Evolutionary conservation across 2,888 invertebrate species (phyloP).

Genomic region (Chaetogeoica ovagalla): DNA sequence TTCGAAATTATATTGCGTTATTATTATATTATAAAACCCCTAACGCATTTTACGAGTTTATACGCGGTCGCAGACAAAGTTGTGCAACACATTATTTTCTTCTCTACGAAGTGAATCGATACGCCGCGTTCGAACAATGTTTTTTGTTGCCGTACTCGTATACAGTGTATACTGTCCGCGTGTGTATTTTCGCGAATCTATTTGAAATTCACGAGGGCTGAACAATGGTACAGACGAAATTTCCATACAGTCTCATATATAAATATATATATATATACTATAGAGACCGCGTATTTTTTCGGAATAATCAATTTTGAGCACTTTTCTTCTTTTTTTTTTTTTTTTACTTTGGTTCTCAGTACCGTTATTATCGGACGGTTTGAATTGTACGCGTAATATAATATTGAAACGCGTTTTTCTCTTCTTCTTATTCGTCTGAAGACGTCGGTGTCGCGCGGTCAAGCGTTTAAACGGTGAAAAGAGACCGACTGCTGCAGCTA

Average conservation of each 20-base stretch:
- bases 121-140: constrained; percentile 12
- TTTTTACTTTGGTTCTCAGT: neutral
- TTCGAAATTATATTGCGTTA: neutral
- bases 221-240: neutral
- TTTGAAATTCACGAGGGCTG: constrained; percentile 15
- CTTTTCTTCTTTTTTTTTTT: neutral
- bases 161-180: neutral
- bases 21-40: neutral
- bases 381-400: too few relatives aligned
- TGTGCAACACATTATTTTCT: neutral
- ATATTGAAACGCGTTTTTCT: too few relatives aligned
- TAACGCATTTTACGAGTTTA: neutral
- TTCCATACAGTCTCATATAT: constrained; percentile 23
- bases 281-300: constrained; percentile 4
- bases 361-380: neutral
- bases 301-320: neutral
- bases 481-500: too few relatives aligned
- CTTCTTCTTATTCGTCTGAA: too few relatives aligned
- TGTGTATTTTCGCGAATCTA: constrained; percentile 1
- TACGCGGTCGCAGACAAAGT: neutral
- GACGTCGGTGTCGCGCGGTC: too few relatives aligned
- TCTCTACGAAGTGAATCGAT: neutral
- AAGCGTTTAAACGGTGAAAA: too few relatives aligned
- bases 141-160: neutral
- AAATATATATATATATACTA: too few relatives aligned